Evolutionary conservation across 2,113 vertebrate genomes (phyloP).

Genomic region (Rutilus rutilus): DNA sequence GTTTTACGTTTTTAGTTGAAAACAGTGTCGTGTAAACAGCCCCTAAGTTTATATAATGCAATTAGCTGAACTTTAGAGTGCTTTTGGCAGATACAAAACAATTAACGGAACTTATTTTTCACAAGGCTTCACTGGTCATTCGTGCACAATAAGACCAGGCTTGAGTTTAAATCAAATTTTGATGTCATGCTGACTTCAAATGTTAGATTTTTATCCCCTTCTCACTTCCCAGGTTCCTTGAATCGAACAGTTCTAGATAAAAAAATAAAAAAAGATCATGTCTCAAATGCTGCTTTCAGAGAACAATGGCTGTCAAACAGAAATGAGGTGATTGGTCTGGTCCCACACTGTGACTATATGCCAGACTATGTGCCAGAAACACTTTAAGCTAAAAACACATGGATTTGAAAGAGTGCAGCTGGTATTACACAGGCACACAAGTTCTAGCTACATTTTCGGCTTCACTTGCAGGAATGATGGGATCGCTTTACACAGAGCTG

Average conservation of each 20-base stretch:
- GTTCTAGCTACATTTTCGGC: constrained; percentile 54
- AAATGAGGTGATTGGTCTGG: neutral
- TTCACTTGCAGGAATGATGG: constrained; percentile 53
- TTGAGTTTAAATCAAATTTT: neutral
- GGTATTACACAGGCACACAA: constrained; percentile 32
- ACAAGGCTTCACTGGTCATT: neutral
- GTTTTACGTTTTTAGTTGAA: no score
- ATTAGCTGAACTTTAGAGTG: no score
- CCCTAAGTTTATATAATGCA: no score
- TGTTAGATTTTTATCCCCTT: neutral
- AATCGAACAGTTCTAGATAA: neutral
- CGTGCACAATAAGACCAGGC: neutral
- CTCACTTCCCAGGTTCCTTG: neutral
- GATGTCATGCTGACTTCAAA: neutral
- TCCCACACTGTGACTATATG: neutral
- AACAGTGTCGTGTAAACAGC: no score
- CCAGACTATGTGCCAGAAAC: constrained; percentile 10
- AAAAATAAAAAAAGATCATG: neutral
- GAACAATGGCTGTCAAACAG: neutral
- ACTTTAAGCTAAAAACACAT: constrained; percentile 24
- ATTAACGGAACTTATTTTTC: neutral
- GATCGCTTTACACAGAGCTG: constrained; percentile 71
- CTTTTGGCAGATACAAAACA: neutral
- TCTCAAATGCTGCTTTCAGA: neutral
- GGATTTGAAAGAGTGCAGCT: constrained; percentile 31